A percentile compares a stretch with the other conserved stretches of the same genome.
Conservation (phyloP, 2,888 invertebrate species). For the Ophonus ardosiacus region DNA sequence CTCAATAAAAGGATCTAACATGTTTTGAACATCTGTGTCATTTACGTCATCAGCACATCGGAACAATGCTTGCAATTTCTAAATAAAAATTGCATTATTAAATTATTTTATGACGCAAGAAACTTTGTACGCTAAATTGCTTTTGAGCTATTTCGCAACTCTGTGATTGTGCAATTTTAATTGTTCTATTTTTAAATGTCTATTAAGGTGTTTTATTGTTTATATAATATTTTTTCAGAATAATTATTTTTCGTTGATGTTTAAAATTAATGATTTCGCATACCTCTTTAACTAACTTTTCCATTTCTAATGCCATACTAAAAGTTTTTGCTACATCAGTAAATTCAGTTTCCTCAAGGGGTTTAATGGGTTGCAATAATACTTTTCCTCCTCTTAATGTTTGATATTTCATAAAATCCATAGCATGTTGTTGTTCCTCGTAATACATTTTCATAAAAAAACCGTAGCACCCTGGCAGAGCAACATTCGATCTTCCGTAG, state of each 20-base stretch:
- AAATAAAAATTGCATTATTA: slow-evolving; percentile 28
- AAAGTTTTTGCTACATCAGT: slow-evolving; percentile 74
- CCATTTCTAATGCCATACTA: slow-evolving; percentile 72
- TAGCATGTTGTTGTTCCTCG: slow-evolving; percentile 76
- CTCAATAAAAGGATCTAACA: slow-evolving; percentile 56
- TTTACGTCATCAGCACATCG: slow-evolving; percentile 33
- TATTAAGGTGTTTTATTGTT: not conserved
- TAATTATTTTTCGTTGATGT: too few species aligned
- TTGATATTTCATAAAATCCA: slow-evolving; percentile 75
- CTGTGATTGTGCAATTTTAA: not conserved
- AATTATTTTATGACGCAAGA: not conserved
- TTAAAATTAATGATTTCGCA: not conserved
- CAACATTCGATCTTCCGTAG: slow-evolving; percentile 76
- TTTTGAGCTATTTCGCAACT: not conserved
- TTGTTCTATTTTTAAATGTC: not conserved
- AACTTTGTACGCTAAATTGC: not conserved
- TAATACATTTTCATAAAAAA: slow-evolving; percentile 77
- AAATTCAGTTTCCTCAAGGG: slow-evolving; percentile 73
- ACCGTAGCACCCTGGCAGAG: slow-evolving; percentile 74
- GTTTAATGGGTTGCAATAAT: slow-evolving; percentile 70
- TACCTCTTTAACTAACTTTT: slow-evolving; percentile 72
- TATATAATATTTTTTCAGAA: not conserved
- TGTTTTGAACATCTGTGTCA: slow-evolving; percentile 45
- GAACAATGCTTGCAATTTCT: slow-evolving; percentile 35
- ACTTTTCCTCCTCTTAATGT: slow-evolving; percentile 76